Percentiles rank a stretch among this genome's conserved stretches.
phyloP scores from a whole-genome alignment of 2,797 vertebrate species.

The Sebastes reedi region DNA sequence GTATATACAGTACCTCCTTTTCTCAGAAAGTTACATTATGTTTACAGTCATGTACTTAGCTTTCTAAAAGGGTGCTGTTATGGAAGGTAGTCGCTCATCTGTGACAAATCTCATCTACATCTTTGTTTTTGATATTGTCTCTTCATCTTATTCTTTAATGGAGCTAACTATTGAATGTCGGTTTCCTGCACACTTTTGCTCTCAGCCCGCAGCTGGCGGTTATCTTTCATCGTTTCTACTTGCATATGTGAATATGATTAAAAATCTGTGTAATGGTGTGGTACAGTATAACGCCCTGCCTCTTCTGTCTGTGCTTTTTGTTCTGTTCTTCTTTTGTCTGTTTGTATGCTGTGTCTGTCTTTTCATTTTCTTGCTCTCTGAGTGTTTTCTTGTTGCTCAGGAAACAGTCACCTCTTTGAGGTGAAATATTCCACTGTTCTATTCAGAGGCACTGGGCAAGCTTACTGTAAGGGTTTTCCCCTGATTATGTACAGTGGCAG shows the following conservation, averaged over 20 bases:
- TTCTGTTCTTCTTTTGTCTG: slow-evolving; percentile 8
- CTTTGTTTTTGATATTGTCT: not conserved
- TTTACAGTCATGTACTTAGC: not conserved
- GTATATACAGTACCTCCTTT: not conserved
- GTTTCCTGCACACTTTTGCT: not conserved
- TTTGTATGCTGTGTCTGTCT: slow-evolving; percentile 9
- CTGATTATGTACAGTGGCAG: slow-evolving; percentile 1
- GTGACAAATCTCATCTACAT: not conserved
- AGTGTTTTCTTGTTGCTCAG: slow-evolving; percentile 53
- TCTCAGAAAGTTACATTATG: not conserved
- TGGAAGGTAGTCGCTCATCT: not conserved
- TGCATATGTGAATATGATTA: slow-evolving; percentile 6
- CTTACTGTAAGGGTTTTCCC: slow-evolving; percentile 51
- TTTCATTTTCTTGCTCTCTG: slow-evolving; percentile 3
- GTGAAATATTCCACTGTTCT: slow-evolving; percentile 57
- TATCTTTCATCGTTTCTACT: not conserved
- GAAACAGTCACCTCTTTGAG: slow-evolving; percentile 56
- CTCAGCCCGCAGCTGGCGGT: not conserved
- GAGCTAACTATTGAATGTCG: not conserved
- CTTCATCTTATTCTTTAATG: not conserved
- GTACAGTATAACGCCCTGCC: not conserved
- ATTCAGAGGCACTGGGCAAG: slow-evolving; percentile 19
- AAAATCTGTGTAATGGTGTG: not conserved
- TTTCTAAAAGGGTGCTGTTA: not conserved
- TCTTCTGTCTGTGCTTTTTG: slow-evolving; percentile 3